A percentile compares a stretch with the other conserved stretches of the same genome.
These are phyloP conservation scores for Pelvicachromis taeniatus DNA, from an alignment of 2,113 vertebrate genomes.

Conservation along the genomic window DNA sequence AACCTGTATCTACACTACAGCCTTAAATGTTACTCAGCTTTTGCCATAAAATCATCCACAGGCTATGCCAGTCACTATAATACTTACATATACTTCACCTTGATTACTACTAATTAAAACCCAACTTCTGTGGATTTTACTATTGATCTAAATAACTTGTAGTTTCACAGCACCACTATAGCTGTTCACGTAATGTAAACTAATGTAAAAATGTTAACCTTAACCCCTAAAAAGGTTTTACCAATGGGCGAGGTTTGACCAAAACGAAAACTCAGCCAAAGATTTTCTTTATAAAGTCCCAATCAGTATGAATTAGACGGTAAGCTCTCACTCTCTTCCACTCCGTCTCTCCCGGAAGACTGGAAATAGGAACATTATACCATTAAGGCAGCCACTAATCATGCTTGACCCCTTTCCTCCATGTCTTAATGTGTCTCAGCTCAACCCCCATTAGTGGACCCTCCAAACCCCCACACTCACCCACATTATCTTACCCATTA, in stretches of 20 bases:
- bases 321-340: background rate
- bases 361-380: constrained; percentile 5
- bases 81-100: background rate
- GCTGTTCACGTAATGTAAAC: background rate
- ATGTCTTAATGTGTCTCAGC: constrained; percentile 24
- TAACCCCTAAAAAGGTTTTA: background rate
- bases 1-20: background rate
- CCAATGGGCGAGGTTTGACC: background rate
- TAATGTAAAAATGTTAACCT: background rate
- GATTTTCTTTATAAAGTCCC: background rate
- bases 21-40: background rate
- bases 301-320: background rate
- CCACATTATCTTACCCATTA: background rate
- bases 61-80: background rate
- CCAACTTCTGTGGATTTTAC: background rate
- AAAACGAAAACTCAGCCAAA: background rate
- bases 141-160: background rate
- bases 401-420: constrained; percentile 14
- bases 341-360: background rate
- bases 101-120: background rate
- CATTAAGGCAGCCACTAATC: constrained; percentile 42
- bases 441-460: constrained; percentile 29
- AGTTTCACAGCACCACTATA: background rate
- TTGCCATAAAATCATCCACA: background rate
- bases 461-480: background rate